Evolutionary conservation across 2,888 invertebrate genomes (phyloP).

Genomic region (Ectemnius cavifrons): DNA sequence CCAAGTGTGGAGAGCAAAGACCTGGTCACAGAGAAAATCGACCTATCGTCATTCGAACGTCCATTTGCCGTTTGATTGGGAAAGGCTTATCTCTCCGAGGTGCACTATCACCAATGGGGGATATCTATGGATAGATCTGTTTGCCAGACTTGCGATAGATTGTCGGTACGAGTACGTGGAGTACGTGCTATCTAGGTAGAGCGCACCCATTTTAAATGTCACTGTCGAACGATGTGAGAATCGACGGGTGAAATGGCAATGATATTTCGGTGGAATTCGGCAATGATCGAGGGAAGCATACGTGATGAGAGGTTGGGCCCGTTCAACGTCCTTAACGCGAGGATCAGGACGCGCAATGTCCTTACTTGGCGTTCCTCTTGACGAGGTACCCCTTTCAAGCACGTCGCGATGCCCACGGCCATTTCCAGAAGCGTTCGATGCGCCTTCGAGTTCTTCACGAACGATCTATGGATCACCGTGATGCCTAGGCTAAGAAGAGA

Average conservation of each 20-base stretch:
- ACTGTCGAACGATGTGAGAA: too few species aligned
- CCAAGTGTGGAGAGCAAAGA: neutral
- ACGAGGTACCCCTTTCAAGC: neutral
- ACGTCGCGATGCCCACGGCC: slow-evolving; percentile 16
- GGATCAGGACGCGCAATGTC: slow-evolving; percentile 25
- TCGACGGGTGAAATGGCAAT: too few species aligned
- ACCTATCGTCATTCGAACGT: neutral
- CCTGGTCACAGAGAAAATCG: neutral
- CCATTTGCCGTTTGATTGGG: neutral
- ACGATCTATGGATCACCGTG: neutral
- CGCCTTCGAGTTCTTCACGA: slow-evolving; percentile 3
- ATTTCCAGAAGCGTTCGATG: slow-evolving; percentile 16
- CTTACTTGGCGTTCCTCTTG: slow-evolving; percentile 27
- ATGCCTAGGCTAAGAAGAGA: neutral
- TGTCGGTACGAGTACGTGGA: too few species aligned
- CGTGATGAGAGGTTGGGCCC: neutral
- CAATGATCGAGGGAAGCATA: too few species aligned
- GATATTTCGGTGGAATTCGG: too few species aligned
- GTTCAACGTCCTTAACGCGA: slow-evolving; percentile 19
- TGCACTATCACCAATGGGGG: too few species aligned
- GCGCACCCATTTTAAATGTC: too few species aligned
- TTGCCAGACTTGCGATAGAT: too few species aligned
- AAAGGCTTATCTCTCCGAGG: neutral
- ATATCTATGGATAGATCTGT: too few species aligned
- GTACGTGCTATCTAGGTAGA: too few species aligned